Conservation (phyloP, 1,140 invertebrate species). For the Drosophila pachea region DNA sequence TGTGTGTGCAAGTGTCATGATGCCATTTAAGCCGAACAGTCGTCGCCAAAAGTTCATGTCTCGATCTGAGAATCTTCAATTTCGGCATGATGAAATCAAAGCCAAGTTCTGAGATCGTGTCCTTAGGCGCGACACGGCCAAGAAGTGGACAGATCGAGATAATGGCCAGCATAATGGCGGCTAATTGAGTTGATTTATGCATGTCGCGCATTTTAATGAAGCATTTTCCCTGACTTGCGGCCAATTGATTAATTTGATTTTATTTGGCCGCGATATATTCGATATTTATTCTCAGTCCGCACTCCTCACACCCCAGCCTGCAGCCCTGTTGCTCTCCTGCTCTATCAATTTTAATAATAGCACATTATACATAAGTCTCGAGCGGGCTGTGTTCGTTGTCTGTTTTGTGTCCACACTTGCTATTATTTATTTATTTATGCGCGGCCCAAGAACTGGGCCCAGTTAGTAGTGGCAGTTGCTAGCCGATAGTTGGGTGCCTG, state of each 20-base stretch:
- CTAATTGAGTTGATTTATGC: constrained; percentile 77
- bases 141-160: constrained; percentile 17
- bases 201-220: constrained; percentile 59
- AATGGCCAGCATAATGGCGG: constrained; percentile 61
- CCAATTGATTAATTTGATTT: constrained; percentile 72
- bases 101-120: background rate
- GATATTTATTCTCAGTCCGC: constrained; percentile 26
- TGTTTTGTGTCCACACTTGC: constrained; percentile 69
- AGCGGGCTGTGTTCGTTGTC: constrained; percentile 52
- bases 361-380: constrained; percentile 44
- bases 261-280: constrained; percentile 56
- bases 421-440: constrained; percentile 75
- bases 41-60: too few species aligned
- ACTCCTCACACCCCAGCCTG: too few species aligned
- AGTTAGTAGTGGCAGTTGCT: constrained; percentile 13
- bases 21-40: too few species aligned
- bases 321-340: constrained; percentile 23
- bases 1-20: too few species aligned
- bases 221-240: constrained; percentile 30
- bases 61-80: too few species aligned
- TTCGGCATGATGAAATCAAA: too few species aligned
- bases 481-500: constrained; percentile 1
- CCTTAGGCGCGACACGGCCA: background rate
- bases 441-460: constrained; percentile 12
- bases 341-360: constrained; percentile 70